A percentile compares a stretch with the other conserved stretches of the same genome.
Evolutionary conservation across 53 echinoderm and acorn worm genomes (phyloP).

Genomic region (Apostichopus leukothele): DNA sequence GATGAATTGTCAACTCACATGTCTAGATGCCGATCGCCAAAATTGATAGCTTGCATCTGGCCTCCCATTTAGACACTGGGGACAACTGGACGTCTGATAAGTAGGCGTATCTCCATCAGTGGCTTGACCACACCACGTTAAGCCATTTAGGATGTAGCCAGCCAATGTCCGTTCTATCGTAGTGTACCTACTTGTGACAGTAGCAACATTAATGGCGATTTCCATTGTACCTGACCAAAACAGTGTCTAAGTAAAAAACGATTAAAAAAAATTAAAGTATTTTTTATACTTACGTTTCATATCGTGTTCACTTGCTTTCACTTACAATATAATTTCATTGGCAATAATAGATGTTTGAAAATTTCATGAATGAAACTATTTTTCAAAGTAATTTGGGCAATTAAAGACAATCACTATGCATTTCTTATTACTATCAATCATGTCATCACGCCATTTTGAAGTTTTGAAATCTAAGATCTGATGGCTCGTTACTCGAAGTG

Average conservation of each 20-base stretch:
- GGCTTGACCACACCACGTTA: constrained; percentile 49
- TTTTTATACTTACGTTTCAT: background rate
- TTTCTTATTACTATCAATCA: too few relatives aligned
- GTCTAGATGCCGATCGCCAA: constrained; percentile 50
- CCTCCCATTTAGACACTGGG: background rate
- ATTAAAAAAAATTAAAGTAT: background rate
- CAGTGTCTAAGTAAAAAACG: constrained; percentile 30
- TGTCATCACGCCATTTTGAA: too few relatives aligned
- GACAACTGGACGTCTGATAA: background rate
- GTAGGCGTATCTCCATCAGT: background rate
- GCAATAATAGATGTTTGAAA: too few relatives aligned
- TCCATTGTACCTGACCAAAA: constrained; percentile 56
- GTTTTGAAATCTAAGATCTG: too few relatives aligned
- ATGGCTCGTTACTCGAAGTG: too few relatives aligned
- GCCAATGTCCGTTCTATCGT: constrained; percentile 41
- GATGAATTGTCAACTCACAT: constrained; percentile 31
- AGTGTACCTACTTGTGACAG: constrained; percentile 17
- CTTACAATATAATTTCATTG: too few relatives aligned
- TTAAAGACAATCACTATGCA: background rate
- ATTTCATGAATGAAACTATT: too few relatives aligned
- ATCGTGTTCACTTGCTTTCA: background rate
- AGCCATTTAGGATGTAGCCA: constrained; percentile 47
- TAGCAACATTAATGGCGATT: constrained; percentile 36
- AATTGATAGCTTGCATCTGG: constrained; percentile 21
- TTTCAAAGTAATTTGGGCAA: too few relatives aligned